Percentiles rank a stretch among this genome's conserved stretches.
Evolutionary conservation across 2,888 invertebrate species (phyloP).

Genomic region (Lithophane ornitopus): DNA sequence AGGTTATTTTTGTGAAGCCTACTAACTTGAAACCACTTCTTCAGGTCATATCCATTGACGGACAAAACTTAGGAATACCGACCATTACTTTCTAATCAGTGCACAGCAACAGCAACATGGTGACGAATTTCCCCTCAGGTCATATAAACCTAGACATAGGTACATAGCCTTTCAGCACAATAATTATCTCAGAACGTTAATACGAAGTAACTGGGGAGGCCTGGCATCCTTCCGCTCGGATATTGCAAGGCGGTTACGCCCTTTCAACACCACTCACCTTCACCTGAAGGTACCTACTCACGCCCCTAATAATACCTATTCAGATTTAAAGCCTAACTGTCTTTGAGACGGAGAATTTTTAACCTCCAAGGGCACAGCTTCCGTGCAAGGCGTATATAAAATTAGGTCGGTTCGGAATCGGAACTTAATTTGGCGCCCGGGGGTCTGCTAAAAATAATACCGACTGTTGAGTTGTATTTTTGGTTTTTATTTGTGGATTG

Average conservation of each 20-base stretch:
- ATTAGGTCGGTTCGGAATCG: constrained; percentile 27
- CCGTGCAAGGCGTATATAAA: constrained; percentile 34
- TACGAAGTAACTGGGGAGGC: constrained; percentile 57
- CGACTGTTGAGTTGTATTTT: constrained; percentile 12
- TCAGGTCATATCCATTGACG: not conserved
- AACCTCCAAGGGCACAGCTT: constrained; percentile 27
- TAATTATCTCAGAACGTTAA: constrained; percentile 38
- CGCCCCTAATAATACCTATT: constrained; percentile 23
- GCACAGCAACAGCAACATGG: not conserved
- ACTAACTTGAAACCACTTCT: not conserved
- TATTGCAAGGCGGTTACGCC: constrained; percentile 66
- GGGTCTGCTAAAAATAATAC: constrained; percentile 39
- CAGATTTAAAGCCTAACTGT: constrained; percentile 9
- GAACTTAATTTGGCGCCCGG: constrained; percentile 24
- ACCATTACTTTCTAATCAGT: not conserved
- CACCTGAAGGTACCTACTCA: constrained; percentile 20
- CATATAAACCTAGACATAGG: not conserved
- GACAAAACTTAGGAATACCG: not conserved
- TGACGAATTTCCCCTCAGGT: not conserved
- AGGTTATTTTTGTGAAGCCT: too few species aligned
- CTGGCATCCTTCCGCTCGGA: constrained; percentile 78
- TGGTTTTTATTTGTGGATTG: constrained; percentile 6
- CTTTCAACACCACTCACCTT: constrained; percentile 26
- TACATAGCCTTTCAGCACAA: constrained; percentile 24
- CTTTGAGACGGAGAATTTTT: constrained; percentile 24